A percentile compares a stretch with the other conserved stretches of the same genome.
Evolutionary conservation across 2,113 vertebrate genomes (phyloP).

Genomic region (Seriola quinqueradiata): DNA sequence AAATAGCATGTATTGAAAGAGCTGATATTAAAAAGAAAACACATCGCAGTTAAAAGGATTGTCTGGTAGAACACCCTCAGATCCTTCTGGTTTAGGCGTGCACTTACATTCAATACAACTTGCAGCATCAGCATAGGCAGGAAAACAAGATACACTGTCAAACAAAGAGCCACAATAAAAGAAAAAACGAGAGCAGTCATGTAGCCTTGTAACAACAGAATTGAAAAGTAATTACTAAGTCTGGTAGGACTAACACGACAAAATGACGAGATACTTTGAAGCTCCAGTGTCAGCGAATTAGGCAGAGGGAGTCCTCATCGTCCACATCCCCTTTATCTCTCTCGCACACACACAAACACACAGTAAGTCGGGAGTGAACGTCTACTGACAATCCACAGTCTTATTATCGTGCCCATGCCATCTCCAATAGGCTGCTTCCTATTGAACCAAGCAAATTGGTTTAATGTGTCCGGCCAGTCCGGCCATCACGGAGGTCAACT

Average conservation of each 20-base stretch:
- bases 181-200: conserved; percentile 11
- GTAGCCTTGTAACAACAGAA: conserved; percentile 26
- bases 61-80: not conserved
- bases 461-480: conserved; percentile 75
- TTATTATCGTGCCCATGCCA: conserved; percentile 68
- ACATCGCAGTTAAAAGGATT: not conserved
- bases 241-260: conserved; percentile 15
- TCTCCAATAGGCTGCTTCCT: conserved; percentile 69
- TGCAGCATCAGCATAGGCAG: conserved; percentile 21
- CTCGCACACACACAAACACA: conserved; percentile 30
- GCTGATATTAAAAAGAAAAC: conserved; percentile 26
- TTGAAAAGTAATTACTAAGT: conserved; percentile 47
- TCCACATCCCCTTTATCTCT: conserved; percentile 17
- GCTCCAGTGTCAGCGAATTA: conserved; percentile 27
- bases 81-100: conserved; percentile 26
- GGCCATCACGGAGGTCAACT: conserved; percentile 71
- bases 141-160: conserved; percentile 42
- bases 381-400: conserved; percentile 55
- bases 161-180: not conserved
- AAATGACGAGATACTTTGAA: conserved; percentile 21
- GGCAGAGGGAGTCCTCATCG: conserved; percentile 26
- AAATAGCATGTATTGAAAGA: not conserved
- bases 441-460: conserved; percentile 73
- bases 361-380: conserved; percentile 23
- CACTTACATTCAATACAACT: conserved; percentile 28